These are phyloP conservation scores for Diarsia dahlii DNA, from an alignment of 2,888 invertebrate genomes.

Conservation along the genomic window DNA sequence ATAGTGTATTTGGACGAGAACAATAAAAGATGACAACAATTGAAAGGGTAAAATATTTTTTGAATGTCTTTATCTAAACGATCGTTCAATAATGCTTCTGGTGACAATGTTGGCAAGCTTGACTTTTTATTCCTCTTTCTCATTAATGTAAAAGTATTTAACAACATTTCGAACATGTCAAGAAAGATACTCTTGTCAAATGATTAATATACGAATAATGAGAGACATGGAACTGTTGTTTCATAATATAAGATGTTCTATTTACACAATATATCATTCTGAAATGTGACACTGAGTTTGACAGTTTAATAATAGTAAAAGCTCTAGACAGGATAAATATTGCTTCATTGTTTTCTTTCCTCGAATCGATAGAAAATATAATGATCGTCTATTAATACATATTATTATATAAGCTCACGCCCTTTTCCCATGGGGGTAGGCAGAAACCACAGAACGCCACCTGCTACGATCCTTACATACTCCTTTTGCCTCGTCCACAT, in stretches of 20 bases:
- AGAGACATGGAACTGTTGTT: not conserved
- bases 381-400: too few relatives aligned
- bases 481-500: too few relatives aligned
- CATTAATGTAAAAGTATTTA: not conserved
- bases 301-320: not conserved
- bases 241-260: not conserved
- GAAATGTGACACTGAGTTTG: not conserved
- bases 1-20: not conserved
- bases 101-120: not conserved
- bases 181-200: not conserved
- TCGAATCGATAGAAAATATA: not conserved
- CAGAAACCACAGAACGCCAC: too few relatives aligned
- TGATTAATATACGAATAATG: not conserved
- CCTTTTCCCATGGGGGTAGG: too few relatives aligned
- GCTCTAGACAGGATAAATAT: not conserved
- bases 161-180: not conserved
- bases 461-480: too few relatives aligned
- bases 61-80: not conserved
- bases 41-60: not conserved
- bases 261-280: not conserved
- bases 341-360: not conserved
- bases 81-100: not conserved
- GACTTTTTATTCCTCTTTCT: not conserved
- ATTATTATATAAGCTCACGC: too few relatives aligned
- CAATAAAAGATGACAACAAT: not conserved